Base-by-base conservation (phyloP, 2,888 invertebrate genomes). In the Yponomeuta sedellus region DNA sequence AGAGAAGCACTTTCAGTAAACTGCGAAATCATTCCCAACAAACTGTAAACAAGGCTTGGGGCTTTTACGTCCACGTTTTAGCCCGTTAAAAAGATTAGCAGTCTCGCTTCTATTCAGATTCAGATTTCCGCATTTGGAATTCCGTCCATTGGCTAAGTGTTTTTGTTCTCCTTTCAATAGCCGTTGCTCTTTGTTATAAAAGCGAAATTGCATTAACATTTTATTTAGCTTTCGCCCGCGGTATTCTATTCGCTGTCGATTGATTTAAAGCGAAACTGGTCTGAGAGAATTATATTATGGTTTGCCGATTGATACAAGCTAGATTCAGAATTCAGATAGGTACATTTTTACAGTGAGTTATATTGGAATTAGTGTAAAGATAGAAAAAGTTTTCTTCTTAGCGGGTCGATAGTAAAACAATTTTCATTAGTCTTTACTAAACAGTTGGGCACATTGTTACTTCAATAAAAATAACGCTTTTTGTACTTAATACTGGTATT, bases 71-170 rank as follows among this genome's bases (percentile, higher is more conserved):
- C 16, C 44, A 52, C 44, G 44, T 52, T 52, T 52, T 52, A 52
- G 2, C 44, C 44, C 16, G 44, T 52, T 52, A 52, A 52, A 16
- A 52, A 16, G 73, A 58, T 58, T 58, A 58, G 20, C 22, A 19
- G 58, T 58, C 58, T 20, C 58, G 22, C 8, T 58, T 20, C 40
- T 73, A 79, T 82, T 79, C 80, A 79, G 78, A 81, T 82, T 82
- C 77, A 80, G 79, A 82, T 82, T 76, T 76, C 72, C 72, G 71
- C 74, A 79, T 82, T 81, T 77, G 77, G 74, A 81, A 64, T 61
- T 22, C 58, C 20, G 22, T 58, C 22, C 20, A 58, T 19, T 20
- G 58, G 58, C 58, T 58, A 58, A 58, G 58, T 58, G 58, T 22
- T 58, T 58, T 58, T 22, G 22, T 58, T 58, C 8, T 58, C 22